These are phyloP conservation scores for Epirrhoe alternata DNA, from an alignment of 2,888 invertebrate species.

Conservation along the genomic window DNA sequence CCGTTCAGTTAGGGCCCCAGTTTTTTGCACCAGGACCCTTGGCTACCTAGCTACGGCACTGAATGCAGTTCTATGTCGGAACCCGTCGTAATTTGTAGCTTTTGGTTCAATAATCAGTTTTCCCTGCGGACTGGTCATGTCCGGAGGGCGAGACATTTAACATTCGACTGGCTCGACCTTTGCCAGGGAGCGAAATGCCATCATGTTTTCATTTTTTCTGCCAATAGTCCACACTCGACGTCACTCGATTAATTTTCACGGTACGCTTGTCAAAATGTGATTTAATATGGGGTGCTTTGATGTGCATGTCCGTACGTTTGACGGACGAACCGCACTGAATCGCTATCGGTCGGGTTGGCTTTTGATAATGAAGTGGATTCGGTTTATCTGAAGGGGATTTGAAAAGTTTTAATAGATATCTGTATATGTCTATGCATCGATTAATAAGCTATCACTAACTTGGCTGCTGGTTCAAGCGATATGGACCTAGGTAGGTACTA, in stretches of 20 bases:
- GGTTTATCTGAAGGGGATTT: constrained; percentile 23
- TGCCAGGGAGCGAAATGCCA: constrained; percentile 81
- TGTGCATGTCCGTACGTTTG: constrained; percentile 57
- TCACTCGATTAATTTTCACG: constrained; percentile 85
- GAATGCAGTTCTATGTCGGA: constrained; percentile 1
- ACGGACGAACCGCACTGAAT: constrained; percentile 53
- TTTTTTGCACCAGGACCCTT: too few species aligned
- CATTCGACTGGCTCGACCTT: constrained; percentile 80
- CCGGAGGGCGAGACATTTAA: constrained; percentile 76
- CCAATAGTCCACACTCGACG: constrained; percentile 70
- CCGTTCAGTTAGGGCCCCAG: too few species aligned
- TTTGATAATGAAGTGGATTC: constrained; percentile 39
- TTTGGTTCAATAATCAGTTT: constrained; percentile 35
- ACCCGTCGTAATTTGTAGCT: constrained; percentile 23
- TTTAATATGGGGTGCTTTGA: constrained; percentile 81
- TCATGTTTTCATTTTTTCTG: constrained; percentile 78
- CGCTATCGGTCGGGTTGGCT: constrained; percentile 43
- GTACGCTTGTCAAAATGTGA: constrained; percentile 85
- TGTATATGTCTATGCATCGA: not conserved
- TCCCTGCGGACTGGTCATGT: constrained; percentile 63
- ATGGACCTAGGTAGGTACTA: too few species aligned
- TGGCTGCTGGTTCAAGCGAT: too few species aligned
- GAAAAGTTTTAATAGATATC: constrained; percentile 9
- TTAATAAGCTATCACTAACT: too few species aligned
- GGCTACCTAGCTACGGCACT: too few species aligned